Evolutionary conservation across 2,888 invertebrate genomes (phyloP).

Genomic region (Drosophila hawaiiensis): DNA sequence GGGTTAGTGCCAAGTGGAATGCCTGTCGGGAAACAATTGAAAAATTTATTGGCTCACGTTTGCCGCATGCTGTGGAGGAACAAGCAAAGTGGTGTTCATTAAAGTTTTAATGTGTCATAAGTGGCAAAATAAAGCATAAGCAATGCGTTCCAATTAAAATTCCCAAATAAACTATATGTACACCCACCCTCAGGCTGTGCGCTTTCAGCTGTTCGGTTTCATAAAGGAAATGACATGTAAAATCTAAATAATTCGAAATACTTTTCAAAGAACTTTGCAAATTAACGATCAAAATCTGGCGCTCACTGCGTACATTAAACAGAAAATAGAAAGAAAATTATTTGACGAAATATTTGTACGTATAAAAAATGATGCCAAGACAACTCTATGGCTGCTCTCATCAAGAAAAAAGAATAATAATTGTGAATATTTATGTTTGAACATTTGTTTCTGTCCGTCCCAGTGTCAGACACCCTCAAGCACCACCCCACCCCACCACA

Average conservation of each 20-base stretch:
- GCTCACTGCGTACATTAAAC: constrained; percentile 63
- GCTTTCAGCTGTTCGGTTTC: constrained; percentile 61
- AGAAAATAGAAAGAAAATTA: constrained; percentile 20
- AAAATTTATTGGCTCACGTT: constrained; percentile 54
- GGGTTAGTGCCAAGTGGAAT: constrained; percentile 54
- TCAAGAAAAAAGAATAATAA: constrained; percentile 25
- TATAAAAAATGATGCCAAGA: constrained; percentile 64
- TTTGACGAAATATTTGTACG: constrained; percentile 9
- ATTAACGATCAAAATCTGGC: constrained; percentile 67
- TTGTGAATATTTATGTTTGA: constrained; percentile 75
- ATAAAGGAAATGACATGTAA: constrained; percentile 63
- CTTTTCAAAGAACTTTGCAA: constrained; percentile 61
- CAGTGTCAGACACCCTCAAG: constrained; percentile 10
- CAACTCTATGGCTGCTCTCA: constrained; percentile 54
- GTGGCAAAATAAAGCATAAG: not conserved
- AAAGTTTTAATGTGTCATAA: constrained; percentile 18
- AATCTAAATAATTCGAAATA: constrained; percentile 57
- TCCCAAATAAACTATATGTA: not conserved
- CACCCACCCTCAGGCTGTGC: constrained; percentile 4
- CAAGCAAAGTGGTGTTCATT: constrained; percentile 53
- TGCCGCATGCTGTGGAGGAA: constrained; percentile 21
- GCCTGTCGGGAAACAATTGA: constrained; percentile 40
- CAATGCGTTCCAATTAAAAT: not conserved
- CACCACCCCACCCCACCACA: not conserved
- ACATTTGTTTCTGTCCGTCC: constrained; percentile 77